Conservation (phyloP, 53 echinoderm and acorn worm genomes). For the Temnopleurus reevesii region DNA sequence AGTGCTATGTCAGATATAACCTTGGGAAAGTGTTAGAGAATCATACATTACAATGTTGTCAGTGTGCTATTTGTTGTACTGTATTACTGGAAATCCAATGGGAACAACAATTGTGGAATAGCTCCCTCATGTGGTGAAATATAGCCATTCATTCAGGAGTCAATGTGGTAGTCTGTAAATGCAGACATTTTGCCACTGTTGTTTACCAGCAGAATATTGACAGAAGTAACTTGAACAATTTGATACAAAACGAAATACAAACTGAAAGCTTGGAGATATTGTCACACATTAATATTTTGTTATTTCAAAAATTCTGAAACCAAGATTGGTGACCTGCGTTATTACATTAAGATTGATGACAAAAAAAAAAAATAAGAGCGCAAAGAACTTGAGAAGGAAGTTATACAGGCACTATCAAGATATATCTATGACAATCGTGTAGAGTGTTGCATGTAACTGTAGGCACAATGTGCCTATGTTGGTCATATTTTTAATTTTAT, state of each 20-base stretch:
- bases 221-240: too few species aligned
- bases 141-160: not conserved
- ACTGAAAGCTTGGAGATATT: too few species aligned
- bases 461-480: too few species aligned
- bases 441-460: not conserved
- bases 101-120: not conserved
- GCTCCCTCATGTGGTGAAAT: slow-evolving; percentile 6
- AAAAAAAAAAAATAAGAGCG: too few species aligned
- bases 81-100: not conserved
- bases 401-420: too few species aligned
- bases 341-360: too few species aligned
- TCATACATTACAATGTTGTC: too few species aligned
- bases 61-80: not conserved
- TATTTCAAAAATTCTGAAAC: not conserved
- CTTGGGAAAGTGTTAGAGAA: not conserved
- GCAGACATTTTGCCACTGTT: not conserved
- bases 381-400: too few species aligned
- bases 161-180: not conserved
- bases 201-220: not conserved
- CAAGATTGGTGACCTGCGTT: not conserved
- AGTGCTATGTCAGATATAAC: not conserved
- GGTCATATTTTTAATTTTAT: too few species aligned
- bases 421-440: not conserved
- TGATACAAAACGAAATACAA: too few species aligned
- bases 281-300: too few species aligned